Evolutionary conservation across 2,888 invertebrate genomes (phyloP), one percentile per base, ranked within the genome.

Genomic region (Gortyna flavago): DNA sequence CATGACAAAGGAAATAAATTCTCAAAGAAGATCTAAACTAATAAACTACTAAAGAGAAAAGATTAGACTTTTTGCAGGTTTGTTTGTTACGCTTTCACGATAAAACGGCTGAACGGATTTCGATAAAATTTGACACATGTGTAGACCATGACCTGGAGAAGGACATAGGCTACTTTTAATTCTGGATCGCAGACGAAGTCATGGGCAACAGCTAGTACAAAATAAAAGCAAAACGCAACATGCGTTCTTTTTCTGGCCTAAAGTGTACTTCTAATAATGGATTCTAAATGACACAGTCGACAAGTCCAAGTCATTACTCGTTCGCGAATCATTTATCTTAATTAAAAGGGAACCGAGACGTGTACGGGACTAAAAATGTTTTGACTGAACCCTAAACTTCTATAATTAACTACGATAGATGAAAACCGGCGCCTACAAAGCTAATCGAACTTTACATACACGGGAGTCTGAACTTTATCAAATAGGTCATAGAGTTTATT

Each of bases 321-420:
- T 69, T 67, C 48, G 66, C 71, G 38, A 78, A 87, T 85, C 85
- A 88, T 88, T 88, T 77, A 88, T 88, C 89, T 89, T 88, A 81
- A 86, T 89, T 88, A 85, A 80, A 79, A 78, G 57, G 54, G 65
- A 80, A 70, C 54, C 16, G 69, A 61, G 66, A 71, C 75, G 71
- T 75, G 75, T 77, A 61, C 66, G 72, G 72, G 78, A 85, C 81
- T 81, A 80, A 88, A 88, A 87, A 88, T 83, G 72, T 88, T 88
- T 85, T 79, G 76, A 80, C 80, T 72, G 76, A 73, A 83, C 87
- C 85, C 81, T 72, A 83, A 87, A 87, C 79, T 87, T 87, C 61
- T 75, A 69, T 87, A 83, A 88, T 88, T 88, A 88, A 83, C 79
- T 66, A 65, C 73, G 75, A 72, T 72, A 72, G 76, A 79, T 74